Conservation (phyloP, 2,113 vertebrate genomes). For the Microtus pennsylvanicus region DNA sequence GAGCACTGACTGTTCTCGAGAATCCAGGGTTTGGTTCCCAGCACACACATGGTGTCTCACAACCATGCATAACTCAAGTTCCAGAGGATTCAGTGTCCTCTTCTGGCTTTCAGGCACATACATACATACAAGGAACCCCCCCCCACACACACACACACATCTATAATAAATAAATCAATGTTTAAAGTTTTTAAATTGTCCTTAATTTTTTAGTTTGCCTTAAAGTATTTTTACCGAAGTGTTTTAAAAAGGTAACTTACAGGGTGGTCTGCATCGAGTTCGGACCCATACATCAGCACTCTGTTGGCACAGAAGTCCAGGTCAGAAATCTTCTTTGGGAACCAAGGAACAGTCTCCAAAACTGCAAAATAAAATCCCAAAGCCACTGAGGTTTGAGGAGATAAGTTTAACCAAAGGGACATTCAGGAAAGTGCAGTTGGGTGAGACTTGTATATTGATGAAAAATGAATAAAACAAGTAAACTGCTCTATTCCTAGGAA, state of each 20-base stretch:
- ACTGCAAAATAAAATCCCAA: constrained; percentile 85
- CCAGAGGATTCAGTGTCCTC: neutral
- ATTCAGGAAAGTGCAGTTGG: constrained; percentile 5
- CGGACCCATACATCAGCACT: constrained; percentile 97
- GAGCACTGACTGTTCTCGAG: neutral
- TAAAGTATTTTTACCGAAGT: constrained; percentile 38
- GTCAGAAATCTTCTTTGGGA: constrained; percentile 97
- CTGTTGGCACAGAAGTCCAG: constrained; percentile 97
- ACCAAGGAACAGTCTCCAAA: constrained; percentile 94
- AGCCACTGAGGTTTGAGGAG: constrained; percentile 59
- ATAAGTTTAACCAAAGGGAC: neutral
- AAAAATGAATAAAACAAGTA: neutral
- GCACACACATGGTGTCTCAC: neutral
- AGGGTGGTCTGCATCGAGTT: constrained; percentile 96
- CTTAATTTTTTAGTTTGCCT: constrained; percentile 60
- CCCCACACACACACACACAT: no score
- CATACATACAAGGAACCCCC: neutral
- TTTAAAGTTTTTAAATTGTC: neutral
- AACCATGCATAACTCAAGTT: neutral
- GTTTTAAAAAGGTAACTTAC: constrained; percentile 83
- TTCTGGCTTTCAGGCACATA: neutral
- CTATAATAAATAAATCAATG: neutral
- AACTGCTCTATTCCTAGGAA: constrained; percentile 32
- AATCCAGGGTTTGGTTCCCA: neutral
- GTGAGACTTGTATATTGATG: neutral